A percentile compares a stretch with the other conserved stretches of the same genome.
Evolutionary conservation across 1,140 invertebrate genomes (phyloP).

Genomic region (Oppia nitens): DNA sequence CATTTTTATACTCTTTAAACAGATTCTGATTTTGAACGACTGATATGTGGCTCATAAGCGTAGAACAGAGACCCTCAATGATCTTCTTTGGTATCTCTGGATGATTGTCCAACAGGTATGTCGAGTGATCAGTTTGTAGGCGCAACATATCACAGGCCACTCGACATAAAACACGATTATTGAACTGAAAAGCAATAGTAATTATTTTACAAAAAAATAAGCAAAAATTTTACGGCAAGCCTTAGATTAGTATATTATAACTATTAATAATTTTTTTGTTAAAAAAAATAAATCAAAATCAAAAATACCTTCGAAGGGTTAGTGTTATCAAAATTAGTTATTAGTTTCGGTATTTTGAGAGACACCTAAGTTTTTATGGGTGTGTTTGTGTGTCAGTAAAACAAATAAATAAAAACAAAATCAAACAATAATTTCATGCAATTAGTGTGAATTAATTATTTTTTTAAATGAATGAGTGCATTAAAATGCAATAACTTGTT

Average conservation of each 20-base stretch:
- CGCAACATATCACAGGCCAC: slow-evolving; percentile 69
- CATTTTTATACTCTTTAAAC: slow-evolving; percentile 12
- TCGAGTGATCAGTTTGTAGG: slow-evolving; percentile 59
- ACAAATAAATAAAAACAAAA: background rate
- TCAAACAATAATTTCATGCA: background rate
- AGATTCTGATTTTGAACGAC: slow-evolving; percentile 1
- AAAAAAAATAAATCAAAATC: background rate
- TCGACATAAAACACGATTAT: slow-evolving; percentile 61
- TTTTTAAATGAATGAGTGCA: background rate
- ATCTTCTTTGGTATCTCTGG: slow-evolving; percentile 57
- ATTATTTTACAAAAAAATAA: background rate
- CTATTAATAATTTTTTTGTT: background rate
- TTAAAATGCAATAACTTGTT: background rate
- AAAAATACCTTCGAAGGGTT: background rate
- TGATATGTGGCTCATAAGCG: slow-evolving; percentile 2
- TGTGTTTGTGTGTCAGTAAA: background rate
- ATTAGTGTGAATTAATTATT: background rate
- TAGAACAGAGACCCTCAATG: slow-evolving; percentile 38
- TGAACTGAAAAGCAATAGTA: slow-evolving; percentile 40
- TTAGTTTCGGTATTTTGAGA: background rate
- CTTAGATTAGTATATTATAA: background rate
- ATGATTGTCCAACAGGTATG: slow-evolving; percentile 50
- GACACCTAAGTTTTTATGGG: background rate
- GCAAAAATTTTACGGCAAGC: background rate
- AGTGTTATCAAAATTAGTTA: background rate